phyloP scores from a whole-genome alignment of 1,140 invertebrate species.

The Zaprionus inermis region DNA sequence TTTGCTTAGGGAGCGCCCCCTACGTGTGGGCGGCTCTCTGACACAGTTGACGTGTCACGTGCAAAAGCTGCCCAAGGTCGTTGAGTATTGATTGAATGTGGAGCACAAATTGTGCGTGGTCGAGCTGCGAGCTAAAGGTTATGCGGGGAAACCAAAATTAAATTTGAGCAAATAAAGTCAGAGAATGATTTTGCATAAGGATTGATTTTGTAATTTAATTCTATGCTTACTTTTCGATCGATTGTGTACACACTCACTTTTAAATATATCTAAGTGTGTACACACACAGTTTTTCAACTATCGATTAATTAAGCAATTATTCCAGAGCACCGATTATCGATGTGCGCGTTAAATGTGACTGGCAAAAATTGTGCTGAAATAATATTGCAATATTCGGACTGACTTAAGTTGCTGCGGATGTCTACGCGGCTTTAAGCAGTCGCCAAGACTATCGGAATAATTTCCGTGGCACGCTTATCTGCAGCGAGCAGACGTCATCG shows the following conservation, averaged over 20 bases:
- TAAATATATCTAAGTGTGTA: too few relatives aligned
- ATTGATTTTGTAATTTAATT: too few relatives aligned
- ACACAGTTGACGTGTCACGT: constrained; percentile 76
- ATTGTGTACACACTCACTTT: too few relatives aligned
- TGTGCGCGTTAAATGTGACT: too few relatives aligned
- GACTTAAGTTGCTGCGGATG: neutral
- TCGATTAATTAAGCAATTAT: too few relatives aligned
- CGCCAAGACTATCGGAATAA: too few relatives aligned
- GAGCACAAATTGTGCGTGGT: constrained; percentile 18
- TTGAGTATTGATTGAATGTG: constrained; percentile 61
- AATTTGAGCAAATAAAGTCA: neutral
- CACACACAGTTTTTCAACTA: too few relatives aligned
- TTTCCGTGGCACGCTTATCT: constrained; percentile 38
- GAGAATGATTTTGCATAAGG: neutral
- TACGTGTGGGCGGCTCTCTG: constrained; percentile 51
- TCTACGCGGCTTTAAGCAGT: neutral
- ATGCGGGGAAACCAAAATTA: neutral
- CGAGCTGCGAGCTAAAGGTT: constrained; percentile 4
- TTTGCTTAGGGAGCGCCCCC: constrained; percentile 62
- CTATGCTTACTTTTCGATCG: too few relatives aligned
- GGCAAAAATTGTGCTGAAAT: too few relatives aligned
- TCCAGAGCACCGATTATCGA: too few relatives aligned
- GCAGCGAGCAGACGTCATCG: constrained; percentile 41
- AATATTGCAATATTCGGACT: too few relatives aligned
- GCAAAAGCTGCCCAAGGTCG: constrained; percentile 70